Percentiles rank a stretch among this genome's conserved stretches.
Evolutionary conservation across 2,888 invertebrate genomes (phyloP).

Genomic region (Thysanoteuthis rhombus): DNA sequence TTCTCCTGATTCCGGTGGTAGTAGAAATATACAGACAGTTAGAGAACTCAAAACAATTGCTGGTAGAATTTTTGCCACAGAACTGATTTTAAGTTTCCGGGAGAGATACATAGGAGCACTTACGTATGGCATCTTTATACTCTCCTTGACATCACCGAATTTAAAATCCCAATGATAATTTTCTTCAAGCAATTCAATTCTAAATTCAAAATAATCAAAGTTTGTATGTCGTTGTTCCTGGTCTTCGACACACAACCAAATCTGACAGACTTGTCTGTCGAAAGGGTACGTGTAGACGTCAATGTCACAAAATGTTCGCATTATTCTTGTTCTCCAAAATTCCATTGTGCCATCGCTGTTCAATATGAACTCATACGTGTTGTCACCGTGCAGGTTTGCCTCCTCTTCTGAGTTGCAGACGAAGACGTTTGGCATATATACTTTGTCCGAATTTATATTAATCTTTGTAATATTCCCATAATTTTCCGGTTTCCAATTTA

Average conservation of each 20-base stretch:
- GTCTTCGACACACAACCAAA: not conserved
- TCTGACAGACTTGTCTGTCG: not conserved
- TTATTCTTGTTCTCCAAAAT: not conserved
- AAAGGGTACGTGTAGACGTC: not conserved
- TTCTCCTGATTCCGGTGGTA: not conserved
- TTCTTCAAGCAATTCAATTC: fast-evolving
- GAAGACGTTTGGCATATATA: not conserved
- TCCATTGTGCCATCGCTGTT: not conserved
- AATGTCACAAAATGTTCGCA: not conserved
- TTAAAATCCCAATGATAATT: not conserved
- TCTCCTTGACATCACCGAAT: not conserved
- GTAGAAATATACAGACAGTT: not conserved
- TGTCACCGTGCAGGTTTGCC: not conserved
- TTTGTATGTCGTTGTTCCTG: not conserved
- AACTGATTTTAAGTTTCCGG: not conserved
- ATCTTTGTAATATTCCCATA: not conserved
- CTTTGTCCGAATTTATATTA: not conserved
- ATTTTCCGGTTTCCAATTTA: not conserved
- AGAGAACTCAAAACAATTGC: not conserved
- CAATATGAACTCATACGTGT: not conserved
- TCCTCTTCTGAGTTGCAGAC: not conserved
- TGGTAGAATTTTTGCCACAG: not conserved
- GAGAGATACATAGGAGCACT: not conserved
- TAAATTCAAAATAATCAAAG: not conserved
- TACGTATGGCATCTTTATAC: not conserved